phyloP scores from a whole-genome alignment of 2,888 invertebrate species.

The Steinernema scapterisci region DNA sequence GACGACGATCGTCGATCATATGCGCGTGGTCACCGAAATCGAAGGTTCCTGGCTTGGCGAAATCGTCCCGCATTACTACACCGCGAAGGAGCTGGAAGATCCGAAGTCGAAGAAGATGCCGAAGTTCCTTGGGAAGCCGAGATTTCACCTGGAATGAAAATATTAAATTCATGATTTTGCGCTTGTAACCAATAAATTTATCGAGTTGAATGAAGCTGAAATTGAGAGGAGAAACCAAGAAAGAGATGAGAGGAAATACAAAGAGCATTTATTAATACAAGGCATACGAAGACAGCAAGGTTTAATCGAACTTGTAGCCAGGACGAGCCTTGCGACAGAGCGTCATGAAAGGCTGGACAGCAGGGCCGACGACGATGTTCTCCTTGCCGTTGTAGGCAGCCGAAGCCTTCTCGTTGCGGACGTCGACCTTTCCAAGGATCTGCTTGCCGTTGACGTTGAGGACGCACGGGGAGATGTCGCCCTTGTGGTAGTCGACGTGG shows the following conservation, averaged over 20 bases:
- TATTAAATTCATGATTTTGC: too few species aligned
- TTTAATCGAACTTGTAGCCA: conserved; percentile 26
- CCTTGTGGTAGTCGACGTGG: conserved; percentile 57
- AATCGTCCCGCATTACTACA: conserved; percentile 98
- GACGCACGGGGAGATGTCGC: conserved; percentile 53
- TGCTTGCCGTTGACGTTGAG: conserved; percentile 44
- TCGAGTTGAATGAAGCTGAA: too few species aligned
- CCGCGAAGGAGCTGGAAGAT: conserved; percentile 92
- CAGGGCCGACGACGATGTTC: conserved; percentile 37
- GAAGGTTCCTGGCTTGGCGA: conserved; percentile 96
- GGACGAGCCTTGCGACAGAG: conserved; percentile 26
- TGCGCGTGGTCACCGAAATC: conserved; percentile 93
- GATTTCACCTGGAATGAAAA: too few species aligned
- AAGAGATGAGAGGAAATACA: too few species aligned
- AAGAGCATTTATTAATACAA: neutral
- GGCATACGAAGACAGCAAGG: neutral
- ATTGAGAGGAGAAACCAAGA: too few species aligned
- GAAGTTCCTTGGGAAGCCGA: conserved; percentile 72
- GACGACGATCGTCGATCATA: conserved; percentile 97
- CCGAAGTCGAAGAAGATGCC: conserved; percentile 93
- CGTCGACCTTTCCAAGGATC: conserved; percentile 52
- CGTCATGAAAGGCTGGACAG: conserved; percentile 27
- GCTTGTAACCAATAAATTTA: too few species aligned
- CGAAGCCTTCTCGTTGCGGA: conserved; percentile 52
- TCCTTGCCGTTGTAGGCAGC: conserved; percentile 54